Evolutionary conservation across 2,113 vertebrate species (phyloP), one percentile per base, ranked within the genome.

Genomic region (Mugil cephalus): DNA sequence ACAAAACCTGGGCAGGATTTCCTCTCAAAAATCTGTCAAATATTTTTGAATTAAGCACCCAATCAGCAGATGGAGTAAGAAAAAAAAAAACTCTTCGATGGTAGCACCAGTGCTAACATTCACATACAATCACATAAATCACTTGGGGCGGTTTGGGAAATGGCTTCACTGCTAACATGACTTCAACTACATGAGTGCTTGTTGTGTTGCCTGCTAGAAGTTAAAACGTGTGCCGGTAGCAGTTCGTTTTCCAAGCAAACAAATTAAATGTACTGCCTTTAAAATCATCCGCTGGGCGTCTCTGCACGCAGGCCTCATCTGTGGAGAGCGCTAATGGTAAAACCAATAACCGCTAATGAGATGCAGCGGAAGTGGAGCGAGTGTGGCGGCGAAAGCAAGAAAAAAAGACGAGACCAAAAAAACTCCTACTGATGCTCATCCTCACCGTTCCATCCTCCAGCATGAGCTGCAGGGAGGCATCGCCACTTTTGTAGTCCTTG

Each of bases 401-500:
- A 55, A 62, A 48, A 30, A 30, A 5, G 24, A 30, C 5, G 24
- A 30, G 24, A 50, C n/a, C 51, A 0, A 13, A n/a, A 52, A 35
- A 76, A 3, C n/a, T 12, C 48, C 17, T 11, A 18, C 66, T 40
- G 0, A 34, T n/a, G n/a, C n/a, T 34, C 15, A 56, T 63, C 19
- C 77, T 91, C 79, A 99, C 98, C 95, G 91, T 93, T 88, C 96
- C 98, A 86, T 96, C 98, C 80, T 99, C 97, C 17, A 97, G 93
- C 70, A 86, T 93, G 69, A 99, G 96, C 19, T 96, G 94, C 43
- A 99, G 95, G 11, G 95, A 88, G 73, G 91, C 83, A 61, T 99
- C 95, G 62, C 95, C 96, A 79, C 94, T 94, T 79, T 95, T 98
- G 90, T 98, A 99, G 91, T 98, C 96, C 87, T 96, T 98, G 8